Percentiles rank a stretch among this genome's conserved stretches.
Conservation (phyloP, 2,113 vertebrate species). For the Mirza zaza region DNA sequence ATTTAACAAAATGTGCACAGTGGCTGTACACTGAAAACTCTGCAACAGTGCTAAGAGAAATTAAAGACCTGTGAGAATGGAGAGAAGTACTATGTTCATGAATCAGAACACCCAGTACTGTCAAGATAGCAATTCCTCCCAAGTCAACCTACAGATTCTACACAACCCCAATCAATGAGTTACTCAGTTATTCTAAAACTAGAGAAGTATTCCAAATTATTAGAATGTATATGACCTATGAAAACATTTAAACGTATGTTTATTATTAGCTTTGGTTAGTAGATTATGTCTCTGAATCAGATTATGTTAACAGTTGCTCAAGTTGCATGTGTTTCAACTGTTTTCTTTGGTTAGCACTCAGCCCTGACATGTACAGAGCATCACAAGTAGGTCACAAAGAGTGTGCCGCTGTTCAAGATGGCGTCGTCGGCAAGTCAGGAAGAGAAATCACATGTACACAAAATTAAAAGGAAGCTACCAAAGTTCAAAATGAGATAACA, state of each 20-base stretch:
- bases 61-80: no score
- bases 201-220: neutral
- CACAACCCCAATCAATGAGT: neutral
- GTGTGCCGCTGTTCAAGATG: neutral
- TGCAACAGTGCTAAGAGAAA: neutral
- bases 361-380: no score
- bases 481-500: neutral
- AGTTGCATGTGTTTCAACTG: fast-evolving
- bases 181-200: no score
- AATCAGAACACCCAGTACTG: neutral
- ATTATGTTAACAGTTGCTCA: neutral
- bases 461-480: neutral
- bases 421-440: neutral
- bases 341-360: neutral
- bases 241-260: fast-evolving
- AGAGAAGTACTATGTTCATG: neutral
- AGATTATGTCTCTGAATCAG: fast-evolving
- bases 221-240: fast-evolving
- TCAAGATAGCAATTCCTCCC: neutral
- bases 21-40: fast-evolving
- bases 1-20: fast-evolving
- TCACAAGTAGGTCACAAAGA: neutral
- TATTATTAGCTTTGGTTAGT: neutral
- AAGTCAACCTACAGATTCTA: neutral
- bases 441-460: neutral